These are phyloP conservation scores for Grallaria varia DNA, from an alignment of 2,113 vertebrate species.

Conservation along the genomic window DNA sequence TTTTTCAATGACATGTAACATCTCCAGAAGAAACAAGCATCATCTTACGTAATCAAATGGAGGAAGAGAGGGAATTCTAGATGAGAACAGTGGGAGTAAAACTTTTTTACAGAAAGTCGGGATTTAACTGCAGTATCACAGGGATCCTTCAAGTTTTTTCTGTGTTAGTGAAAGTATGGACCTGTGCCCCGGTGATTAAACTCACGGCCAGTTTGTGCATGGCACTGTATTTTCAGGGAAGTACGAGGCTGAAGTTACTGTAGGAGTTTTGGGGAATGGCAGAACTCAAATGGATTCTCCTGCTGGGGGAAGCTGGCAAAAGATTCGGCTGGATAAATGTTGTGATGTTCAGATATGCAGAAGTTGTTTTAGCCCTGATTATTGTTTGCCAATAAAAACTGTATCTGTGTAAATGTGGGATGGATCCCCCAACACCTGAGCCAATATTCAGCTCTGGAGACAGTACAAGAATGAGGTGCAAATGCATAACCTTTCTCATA, in stretches of 20 bases:
- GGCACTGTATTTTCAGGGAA: not conserved
- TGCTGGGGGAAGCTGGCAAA: not conserved
- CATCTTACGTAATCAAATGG: not conserved
- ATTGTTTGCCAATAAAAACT: not conserved
- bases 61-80: slow-evolving; percentile 19
- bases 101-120: not conserved
- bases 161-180: not conserved
- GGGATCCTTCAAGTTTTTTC: not conserved
- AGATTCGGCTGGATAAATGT: not conserved
- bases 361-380: not conserved
- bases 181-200: not conserved
- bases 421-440: not conserved
- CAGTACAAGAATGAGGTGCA: not conserved
- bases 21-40: slow-evolving; percentile 9
- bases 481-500: not conserved
- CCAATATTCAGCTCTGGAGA: not conserved
- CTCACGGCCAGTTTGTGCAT: fast-evolving
- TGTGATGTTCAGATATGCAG: not conserved
- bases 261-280: not conserved
- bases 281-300: not conserved
- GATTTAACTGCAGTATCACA: not conserved
- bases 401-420: not conserved
- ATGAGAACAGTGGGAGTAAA: not conserved
- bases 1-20: not conserved
- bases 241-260: not conserved